Percentiles rank a stretch among this genome's conserved stretches.
These are phyloP conservation scores for Nasonia oneida DNA, from an alignment of 2,888 invertebrate species.

Conservation along the genomic window DNA sequence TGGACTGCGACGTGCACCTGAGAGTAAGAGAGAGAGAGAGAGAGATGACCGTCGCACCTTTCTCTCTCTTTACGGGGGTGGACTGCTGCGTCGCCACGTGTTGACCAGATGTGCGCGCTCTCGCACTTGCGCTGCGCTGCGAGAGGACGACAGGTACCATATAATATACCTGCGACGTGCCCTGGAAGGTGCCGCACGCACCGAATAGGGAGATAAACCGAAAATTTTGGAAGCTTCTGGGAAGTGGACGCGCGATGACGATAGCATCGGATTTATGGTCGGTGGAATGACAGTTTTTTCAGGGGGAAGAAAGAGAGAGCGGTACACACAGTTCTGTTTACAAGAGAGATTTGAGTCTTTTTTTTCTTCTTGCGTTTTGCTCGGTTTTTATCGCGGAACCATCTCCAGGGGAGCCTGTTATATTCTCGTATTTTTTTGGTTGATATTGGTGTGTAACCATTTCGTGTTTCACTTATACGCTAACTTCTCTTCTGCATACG, in stretches of 20 bases:
- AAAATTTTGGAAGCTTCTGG: conserved; percentile 34
- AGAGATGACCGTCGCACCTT: conserved; percentile 12
- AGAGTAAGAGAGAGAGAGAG: conserved; percentile 20
- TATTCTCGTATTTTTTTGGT: background rate
- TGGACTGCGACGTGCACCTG: conserved; percentile 65
- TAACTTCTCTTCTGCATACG: background rate
- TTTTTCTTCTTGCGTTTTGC: background rate
- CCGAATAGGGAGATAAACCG: conserved; percentile 19
- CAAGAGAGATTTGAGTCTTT: background rate
- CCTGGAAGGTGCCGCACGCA: background rate
- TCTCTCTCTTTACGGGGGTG: conserved; percentile 1
- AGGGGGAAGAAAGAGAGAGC: background rate
- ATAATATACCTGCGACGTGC: conserved; percentile 24
- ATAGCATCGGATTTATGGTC: conserved; percentile 52
- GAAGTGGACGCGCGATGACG: conserved; percentile 4
- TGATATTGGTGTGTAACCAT: background rate
- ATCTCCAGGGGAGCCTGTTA: background rate
- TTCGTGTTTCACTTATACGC: background rate
- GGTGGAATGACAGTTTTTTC: background rate
- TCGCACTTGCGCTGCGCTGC: background rate
- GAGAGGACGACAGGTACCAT: conserved; percentile 31
- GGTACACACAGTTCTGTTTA: background rate
- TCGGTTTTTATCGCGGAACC: background rate
- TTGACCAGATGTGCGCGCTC: conserved; percentile 53
- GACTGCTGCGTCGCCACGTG: conserved; percentile 42